phyloP scores from a whole-genome alignment of 2,797 vertebrate species.

The Pseudochirops cupreus region DNA sequence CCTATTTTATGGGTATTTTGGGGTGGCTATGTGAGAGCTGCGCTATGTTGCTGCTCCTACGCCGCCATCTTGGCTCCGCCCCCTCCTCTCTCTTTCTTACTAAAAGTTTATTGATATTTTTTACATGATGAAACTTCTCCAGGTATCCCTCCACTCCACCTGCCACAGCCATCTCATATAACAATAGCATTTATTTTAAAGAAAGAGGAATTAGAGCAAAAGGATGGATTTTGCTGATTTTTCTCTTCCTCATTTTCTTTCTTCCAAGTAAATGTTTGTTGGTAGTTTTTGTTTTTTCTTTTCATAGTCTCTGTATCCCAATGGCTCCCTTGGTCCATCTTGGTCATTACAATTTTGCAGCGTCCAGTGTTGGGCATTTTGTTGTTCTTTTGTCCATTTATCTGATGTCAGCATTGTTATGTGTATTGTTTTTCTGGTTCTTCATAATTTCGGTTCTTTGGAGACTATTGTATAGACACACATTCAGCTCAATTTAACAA shows the following conservation, averaged over 20 bases:
- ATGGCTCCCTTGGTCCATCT: neutral
- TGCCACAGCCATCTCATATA: neutral
- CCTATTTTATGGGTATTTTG: no score
- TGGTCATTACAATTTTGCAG: neutral
- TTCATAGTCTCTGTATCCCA: neutral
- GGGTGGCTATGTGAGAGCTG: no score
- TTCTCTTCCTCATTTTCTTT: slow-evolving; percentile 13
- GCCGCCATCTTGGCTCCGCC: no score
- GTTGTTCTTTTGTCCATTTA: neutral
- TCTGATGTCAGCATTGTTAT: neutral
- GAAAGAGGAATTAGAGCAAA: neutral
- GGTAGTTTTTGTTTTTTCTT: neutral
- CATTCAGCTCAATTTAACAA: neutral
- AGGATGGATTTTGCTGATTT: neutral
- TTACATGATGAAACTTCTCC: neutral
- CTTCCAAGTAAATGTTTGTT: neutral
- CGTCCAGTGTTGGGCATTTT: neutral
- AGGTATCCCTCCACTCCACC: neutral
- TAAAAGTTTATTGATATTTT: neutral
- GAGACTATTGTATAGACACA: neutral
- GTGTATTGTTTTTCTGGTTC: neutral
- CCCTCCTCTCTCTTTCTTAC: neutral
- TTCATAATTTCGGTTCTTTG: neutral
- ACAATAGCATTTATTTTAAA: neutral
- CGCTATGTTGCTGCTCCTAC: no score